Evolutionary conservation across 2,888 invertebrate species (phyloP), one percentile per base, ranked within the genome.

Genomic region (Cotesia congregata): DNA sequence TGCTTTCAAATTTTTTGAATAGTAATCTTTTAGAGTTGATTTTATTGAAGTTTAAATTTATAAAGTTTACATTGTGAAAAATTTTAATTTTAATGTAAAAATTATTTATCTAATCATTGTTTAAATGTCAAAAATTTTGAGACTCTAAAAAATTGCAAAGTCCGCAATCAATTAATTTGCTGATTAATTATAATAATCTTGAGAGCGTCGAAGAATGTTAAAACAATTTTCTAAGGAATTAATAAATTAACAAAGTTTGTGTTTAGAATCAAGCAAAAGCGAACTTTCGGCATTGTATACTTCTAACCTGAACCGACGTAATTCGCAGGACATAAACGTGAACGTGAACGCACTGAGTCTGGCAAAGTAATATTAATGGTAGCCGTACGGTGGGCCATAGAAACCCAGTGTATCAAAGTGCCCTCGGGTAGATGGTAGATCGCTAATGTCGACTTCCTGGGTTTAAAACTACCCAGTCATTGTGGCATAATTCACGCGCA

Each of bases 381-480:
- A 80, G 79, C 65, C 65, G 72, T 76, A 71, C 59, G 65, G 72
- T 76, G 72, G 41, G 75, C 77, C 73, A 73, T 73, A 73, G 69
- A 60, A 73, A 77, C 65, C 64, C 76, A 39, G 41, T 15, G 83
- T 87, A 88, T 89, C 89, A 88, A 89, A 89, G 88, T 87, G 84
- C 82, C 76, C 61, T 65, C 62, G 69, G 78, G 78, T 80, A 84
- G 82, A 82, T 78, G 78, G 78, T 80, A 84, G 82, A 82, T 78
- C 80, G 83, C 85, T 88, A 88, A 88, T 86, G 88, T 87, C 82
- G 84, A 86, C 88, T 88, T 89, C 88, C 88, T 86, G 85, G 84
- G 87, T 88, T 87, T 85, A 87, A 89, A 89, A 89, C 87, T 87
- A 88, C 85, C 87, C 81, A 88, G 89, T 89, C 89, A 89, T 87